A percentile compares a stretch with the other conserved stretches of the same genome.
Evolutionary conservation across 30 jellyfish, hydroid and myxozoan genomes (phyloP).

Genomic region (Turritopsis rubra): DNA sequence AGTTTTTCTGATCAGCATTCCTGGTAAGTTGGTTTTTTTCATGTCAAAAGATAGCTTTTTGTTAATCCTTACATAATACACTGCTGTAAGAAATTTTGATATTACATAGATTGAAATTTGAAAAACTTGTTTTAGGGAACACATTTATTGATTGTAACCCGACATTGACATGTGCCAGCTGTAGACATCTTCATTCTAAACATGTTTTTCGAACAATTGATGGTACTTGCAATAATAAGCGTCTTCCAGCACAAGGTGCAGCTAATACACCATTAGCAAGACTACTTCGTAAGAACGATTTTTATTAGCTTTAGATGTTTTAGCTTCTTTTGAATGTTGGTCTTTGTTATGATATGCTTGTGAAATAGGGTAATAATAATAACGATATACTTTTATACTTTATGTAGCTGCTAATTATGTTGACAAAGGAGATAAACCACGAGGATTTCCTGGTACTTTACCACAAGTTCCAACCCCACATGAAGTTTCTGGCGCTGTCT

Average conservation of each 20-base stretch:
- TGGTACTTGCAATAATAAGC: conserved; percentile 68
- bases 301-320: background rate
- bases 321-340: background rate
- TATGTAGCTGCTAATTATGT: conserved; percentile 12
- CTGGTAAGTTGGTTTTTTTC: background rate
- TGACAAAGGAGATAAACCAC: conserved; percentile 63
- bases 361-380: background rate
- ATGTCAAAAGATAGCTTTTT: too few species aligned
- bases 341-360: too few species aligned
- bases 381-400: background rate
- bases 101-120: too few species aligned
- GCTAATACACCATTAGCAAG: conserved; percentile 53
- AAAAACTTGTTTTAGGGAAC: too few species aligned
- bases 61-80: too few species aligned
- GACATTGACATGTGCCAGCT: background rate
- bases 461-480: conserved; percentile 67
- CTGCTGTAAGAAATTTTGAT: too few species aligned
- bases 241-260: conserved; percentile 68
- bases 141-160: background rate
- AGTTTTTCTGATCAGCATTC: background rate
- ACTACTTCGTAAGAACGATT: conserved; percentile 44
- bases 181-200: background rate
- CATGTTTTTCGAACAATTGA: conserved; percentile 49
- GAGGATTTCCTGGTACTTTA: conserved; percentile 61
- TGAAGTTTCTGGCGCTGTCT: conserved; percentile 32